Base-by-base conservation (phyloP, 2,797 vertebrate genomes). In the Gallinago stenura region DNA sequence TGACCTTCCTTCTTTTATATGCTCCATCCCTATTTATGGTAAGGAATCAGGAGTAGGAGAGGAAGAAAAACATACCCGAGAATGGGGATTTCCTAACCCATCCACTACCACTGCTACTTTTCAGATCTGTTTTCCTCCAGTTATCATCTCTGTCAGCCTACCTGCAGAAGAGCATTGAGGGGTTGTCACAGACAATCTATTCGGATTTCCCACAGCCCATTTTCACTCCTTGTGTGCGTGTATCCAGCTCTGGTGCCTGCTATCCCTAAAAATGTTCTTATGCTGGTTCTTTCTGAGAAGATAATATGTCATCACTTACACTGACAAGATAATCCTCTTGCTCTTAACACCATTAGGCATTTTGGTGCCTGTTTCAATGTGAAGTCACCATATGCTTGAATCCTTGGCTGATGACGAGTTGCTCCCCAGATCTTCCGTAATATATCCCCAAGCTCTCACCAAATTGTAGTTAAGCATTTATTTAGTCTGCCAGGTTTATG, bases 391-490 rank as follows among this genome's bases (percentile, higher is more conserved):
- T 69, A 83, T 82, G 58, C 58, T 88, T 96, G 73, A 90, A 65
- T 66, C 39, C 39, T 93, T 90, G 51, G 21, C 57, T 83, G 89
- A 65, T 94, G 87, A 78, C 76, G 65, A 90, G 61, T 81, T 91
- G 65, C 48, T 96, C 87, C 57, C 69, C 48, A 46, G 53, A 24
- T 93, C 48, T 76, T 82, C 35, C 22, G 90, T 95, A 91, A 56
- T 79, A 35, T 56, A 28, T 93, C 85, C 69, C 87, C 51, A 93
- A 60, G 51, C 39, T 77, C 77, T 61, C 85, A 48, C 85, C 61
- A 78, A 83, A 73, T 65, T 56, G 31, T 88, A 90, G 85, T 92
- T 93, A 94, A 88, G 56, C 45, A 93, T 91, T 90, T 90, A 82
- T 86, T 96, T 95, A 84, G 41, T 57, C 79, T 95, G 66, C 64